A percentile compares a stretch with the other conserved stretches of the same genome.
Evolutionary conservation across 2,113 vertebrate species (phyloP).

Genomic region (Phodopus roborovskii): DNA sequence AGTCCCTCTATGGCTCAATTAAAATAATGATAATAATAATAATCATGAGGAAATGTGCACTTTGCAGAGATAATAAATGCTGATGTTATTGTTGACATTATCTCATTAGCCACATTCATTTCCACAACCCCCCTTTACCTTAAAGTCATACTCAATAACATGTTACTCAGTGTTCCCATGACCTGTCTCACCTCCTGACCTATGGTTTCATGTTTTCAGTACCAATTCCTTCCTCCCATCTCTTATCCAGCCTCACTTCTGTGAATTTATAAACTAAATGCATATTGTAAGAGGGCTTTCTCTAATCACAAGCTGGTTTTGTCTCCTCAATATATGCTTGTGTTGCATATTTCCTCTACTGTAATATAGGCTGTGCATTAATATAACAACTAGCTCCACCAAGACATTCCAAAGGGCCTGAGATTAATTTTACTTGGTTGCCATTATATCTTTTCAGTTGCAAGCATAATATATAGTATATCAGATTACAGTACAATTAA

Average conservation of each 20-base stretch:
- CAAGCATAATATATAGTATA: not conserved
- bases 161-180: not conserved
- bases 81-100: not conserved
- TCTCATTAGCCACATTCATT: not conserved
- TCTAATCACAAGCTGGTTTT: not conserved
- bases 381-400: not conserved
- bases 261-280: slow-evolving; percentile 39
- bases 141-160: not conserved
- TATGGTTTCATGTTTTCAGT: not conserved
- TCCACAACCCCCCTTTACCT: not conserved
- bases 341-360: not conserved
- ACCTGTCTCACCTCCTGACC: not conserved
- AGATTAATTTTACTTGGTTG: not conserved
- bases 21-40: slow-evolving; percentile 56
- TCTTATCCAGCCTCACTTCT: not conserved
- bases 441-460: slow-evolving; percentile 39
- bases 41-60: not conserved
- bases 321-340: not conserved
- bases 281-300: not conserved
- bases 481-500: not conserved
- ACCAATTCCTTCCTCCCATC: not conserved
- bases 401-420: not conserved
- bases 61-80: slow-evolving; percentile 16
- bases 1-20: slow-evolving; percentile 59
- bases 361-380: not conserved